Evolutionary conservation across 2,888 invertebrate genomes (phyloP).

Genomic region (Xestia c-nigrum): DNA sequence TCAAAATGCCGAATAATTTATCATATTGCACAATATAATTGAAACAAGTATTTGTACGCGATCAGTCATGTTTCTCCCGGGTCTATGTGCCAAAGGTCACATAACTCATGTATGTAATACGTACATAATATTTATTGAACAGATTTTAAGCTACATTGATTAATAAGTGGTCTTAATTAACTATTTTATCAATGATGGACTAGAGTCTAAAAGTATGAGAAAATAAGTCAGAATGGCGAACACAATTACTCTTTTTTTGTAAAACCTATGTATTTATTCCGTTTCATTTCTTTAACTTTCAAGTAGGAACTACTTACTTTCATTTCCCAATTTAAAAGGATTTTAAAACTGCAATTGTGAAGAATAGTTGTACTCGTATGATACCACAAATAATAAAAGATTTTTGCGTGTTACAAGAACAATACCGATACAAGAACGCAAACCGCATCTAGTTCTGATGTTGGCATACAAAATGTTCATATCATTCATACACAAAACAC

Average conservation of each 20-base stretch:
- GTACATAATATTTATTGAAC: conserved; percentile 10
- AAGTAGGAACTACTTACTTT: background rate
- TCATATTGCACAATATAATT: conserved; percentile 59
- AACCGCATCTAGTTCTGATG: no score
- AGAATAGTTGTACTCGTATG: background rate
- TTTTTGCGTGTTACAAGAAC: background rate
- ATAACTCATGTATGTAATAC: conserved; percentile 46
- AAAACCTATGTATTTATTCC: background rate
- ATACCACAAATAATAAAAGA: background rate
- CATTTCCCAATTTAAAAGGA: background rate
- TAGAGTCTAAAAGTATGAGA: conserved; percentile 1
- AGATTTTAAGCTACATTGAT: conserved; percentile 48
- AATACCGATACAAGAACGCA: background rate
- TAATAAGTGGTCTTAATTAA: conserved; percentile 30
- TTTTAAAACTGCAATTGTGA: background rate
- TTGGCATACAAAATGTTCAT: background rate
- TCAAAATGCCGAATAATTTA: conserved; percentile 42
- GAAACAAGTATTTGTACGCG: conserved; percentile 56
- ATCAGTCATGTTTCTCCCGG: conserved; percentile 60
- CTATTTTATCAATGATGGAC: background rate
- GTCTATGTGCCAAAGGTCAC: conserved; percentile 60
- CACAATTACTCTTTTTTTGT: background rate
- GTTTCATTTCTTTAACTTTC: background rate
- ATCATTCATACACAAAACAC: background rate
- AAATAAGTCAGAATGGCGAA: background rate